Conservation (phyloP, 2,797 vertebrate genomes). For the Smutsia temminckii region DNA sequence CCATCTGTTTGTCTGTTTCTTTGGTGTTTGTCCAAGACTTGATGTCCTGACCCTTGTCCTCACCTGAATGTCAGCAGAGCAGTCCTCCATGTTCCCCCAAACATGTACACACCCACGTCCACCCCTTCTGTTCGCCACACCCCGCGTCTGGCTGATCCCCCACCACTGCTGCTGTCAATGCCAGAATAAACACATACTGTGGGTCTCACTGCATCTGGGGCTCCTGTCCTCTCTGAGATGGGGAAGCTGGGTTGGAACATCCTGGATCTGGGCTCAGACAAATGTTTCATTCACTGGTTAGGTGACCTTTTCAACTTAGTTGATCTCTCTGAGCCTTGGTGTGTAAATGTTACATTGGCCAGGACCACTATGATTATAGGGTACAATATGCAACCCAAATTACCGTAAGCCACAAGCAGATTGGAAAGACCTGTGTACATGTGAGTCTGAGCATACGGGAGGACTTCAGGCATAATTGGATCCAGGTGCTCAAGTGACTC, state of each 20-base stretch:
- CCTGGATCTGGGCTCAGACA: background rate
- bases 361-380: background rate
- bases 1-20: conserved; percentile 41
- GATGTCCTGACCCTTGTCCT: conserved; percentile 48
- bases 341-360: background rate
- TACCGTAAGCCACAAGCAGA: background rate
- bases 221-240: conserved; percentile 31
- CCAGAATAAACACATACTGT: conserved; percentile 73
- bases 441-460: background rate
- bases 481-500: background rate
- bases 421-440: background rate
- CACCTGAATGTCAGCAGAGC: conserved; percentile 25
- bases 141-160: conserved; percentile 40
- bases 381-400: background rate
- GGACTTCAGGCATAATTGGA: conserved; percentile 9
- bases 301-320: background rate
- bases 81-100: background rate
- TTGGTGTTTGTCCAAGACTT: conserved; percentile 56
- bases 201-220: conserved; percentile 41
- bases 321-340: background rate
- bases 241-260: background rate
- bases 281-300: background rate
- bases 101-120: background rate
- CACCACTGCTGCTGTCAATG: conserved; percentile 65
- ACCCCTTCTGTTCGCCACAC: background rate